phyloP scores from a whole-genome alignment of 2,113 vertebrate species.

The Pica pica region DNA sequence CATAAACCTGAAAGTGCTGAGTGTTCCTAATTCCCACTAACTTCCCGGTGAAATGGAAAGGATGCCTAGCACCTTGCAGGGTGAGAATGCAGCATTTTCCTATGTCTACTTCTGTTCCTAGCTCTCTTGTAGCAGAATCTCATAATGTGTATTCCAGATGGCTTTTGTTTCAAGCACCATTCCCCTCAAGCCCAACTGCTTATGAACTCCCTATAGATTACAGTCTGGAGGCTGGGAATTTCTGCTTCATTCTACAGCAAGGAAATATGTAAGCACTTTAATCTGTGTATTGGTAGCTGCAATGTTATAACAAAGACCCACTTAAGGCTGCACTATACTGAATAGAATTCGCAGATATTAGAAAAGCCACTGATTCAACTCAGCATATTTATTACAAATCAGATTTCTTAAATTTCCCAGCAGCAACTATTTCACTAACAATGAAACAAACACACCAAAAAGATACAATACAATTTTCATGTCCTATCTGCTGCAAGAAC shows the following conservation, averaged over 20 bases:
- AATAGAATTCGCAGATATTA: neutral
- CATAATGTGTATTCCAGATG: neutral
- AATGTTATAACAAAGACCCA: neutral
- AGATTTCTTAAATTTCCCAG: neutral
- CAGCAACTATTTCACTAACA: neutral
- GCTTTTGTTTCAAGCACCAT: slow-evolving; percentile 12
- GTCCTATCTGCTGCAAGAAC: neutral
- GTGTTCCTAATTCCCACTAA: neutral
- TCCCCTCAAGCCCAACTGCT: neutral
- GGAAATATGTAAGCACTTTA: neutral
- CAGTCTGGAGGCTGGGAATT: neutral
- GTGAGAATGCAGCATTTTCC: neutral
- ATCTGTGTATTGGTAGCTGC: neutral
- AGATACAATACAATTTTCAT: neutral
- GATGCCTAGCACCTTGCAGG: neutral
- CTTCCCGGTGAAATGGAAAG: neutral
- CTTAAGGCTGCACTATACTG: neutral
- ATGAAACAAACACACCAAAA: neutral
- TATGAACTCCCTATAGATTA: neutral
- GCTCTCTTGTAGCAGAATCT: neutral
- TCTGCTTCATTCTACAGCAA: neutral
- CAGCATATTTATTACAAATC: neutral
- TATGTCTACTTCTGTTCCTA: neutral
- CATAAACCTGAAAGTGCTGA: neutral
- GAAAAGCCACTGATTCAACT: neutral